Percentiles rank a stretch among this genome's conserved stretches.
Evolutionary conservation across 1,140 invertebrate genomes (phyloP).

Genomic region (Heterodera carotae): DNA sequence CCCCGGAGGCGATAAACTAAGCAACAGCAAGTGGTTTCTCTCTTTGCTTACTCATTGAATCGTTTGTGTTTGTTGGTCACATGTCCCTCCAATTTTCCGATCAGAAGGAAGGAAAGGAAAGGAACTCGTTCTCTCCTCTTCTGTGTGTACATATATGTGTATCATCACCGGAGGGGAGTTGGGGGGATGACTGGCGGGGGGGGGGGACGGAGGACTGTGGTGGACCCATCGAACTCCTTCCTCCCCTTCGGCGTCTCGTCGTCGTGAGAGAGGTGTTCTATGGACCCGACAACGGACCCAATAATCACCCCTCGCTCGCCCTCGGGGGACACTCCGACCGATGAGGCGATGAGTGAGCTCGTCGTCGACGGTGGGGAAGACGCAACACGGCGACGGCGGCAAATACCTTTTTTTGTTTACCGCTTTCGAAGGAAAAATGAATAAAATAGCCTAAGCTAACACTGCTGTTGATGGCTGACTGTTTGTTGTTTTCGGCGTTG

Average conservation of each 20-base stretch:
- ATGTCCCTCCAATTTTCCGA: neutral
- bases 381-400: too few relatives aligned
- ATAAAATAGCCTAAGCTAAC: too few relatives aligned
- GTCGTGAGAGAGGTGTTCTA: neutral
- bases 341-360: too few relatives aligned
- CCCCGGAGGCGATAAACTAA: neutral
- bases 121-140: neutral
- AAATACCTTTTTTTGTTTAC: neutral
- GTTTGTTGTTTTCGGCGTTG: too few relatives aligned
- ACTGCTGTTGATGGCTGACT: too few relatives aligned
- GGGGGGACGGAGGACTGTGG: neutral
- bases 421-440: neutral
- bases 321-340: neutral
- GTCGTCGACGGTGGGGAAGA: too few relatives aligned
- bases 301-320: too few relatives aligned
- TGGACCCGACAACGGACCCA: neutral
- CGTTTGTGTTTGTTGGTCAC: neutral
- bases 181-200: neutral
- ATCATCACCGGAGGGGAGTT: neutral
- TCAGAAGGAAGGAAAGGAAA: neutral
- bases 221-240: neutral
- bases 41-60: neutral
- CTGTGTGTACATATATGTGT: too few relatives aligned
- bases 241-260: neutral
- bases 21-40: neutral